Base-by-base conservation (phyloP, 2,113 vertebrate species). In the Zapornia atra region DNA sequence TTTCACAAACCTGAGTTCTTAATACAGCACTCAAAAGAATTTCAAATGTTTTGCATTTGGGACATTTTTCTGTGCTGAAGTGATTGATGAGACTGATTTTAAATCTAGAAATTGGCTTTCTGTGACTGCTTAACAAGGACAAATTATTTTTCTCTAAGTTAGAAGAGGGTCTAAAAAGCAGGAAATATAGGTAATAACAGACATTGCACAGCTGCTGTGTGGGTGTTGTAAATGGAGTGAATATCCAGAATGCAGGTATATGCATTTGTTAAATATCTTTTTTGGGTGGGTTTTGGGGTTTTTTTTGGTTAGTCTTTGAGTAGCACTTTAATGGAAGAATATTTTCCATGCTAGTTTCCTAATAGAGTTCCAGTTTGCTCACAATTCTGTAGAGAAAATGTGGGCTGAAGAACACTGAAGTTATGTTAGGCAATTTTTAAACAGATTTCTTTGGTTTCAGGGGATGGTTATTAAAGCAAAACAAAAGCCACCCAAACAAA, bases 71-170 rank as follows among this genome's bases (percentile, higher is more conserved):
- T 86, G 24, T 84, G 51, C 76, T 75, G 64, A 69, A 91, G 29
- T 86, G 77, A 84, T 89, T 73, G 65, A 81, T 93, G 86, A 89
- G 64, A 40, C 56, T 71, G 48, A 87, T 90, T 90, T 91, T 85
- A 92, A 83, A 82, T 77, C 36, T 82, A 71, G 78, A 68, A 86
- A 25, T 60, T 94, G 56, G n/a, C 68, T 59, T 91, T 79, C 69
- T 90, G 46, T 94, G 91, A 51, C 66, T 88, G 53, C 64, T 90
- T 95, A 95, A 94, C 66, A 86, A 92, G 89, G 81, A 96, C 50
- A 88, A 90, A 76, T 86, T 72, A 63, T 85, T 95, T 95, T 94
- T 92, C 53, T 73, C 46, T 20, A 54, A 72, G 66, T 76, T 76
- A 42, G 50, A 92, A 77, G 26, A 82, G 31, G 50, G 53, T 81